Evolutionary conservation across 2,797 vertebrate species (phyloP).

Genomic region (Hypotaenidia philippensis): DNA sequence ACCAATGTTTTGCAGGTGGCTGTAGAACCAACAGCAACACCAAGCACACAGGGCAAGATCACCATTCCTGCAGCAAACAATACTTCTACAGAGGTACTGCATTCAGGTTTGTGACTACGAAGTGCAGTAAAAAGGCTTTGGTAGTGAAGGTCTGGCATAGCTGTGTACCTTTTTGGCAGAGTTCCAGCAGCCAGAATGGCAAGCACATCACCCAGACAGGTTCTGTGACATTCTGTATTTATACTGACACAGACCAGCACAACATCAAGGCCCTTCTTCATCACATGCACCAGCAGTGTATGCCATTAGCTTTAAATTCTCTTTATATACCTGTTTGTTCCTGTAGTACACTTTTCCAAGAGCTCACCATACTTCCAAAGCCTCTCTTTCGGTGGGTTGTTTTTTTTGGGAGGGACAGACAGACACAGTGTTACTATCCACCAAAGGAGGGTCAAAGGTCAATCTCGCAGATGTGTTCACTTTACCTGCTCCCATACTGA

Average conservation of each 20-base stretch:
- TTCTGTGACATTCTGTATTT: conserved; percentile 28
- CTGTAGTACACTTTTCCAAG: background rate
- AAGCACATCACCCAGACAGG: background rate
- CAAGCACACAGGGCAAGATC: fast-evolving
- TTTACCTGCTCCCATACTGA: background rate
- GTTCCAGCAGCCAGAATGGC: background rate
- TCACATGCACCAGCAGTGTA: background rate
- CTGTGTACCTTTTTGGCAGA: background rate
- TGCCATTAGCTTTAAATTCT: background rate
- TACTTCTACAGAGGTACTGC: background rate
- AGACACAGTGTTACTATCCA: background rate
- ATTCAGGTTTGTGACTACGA: background rate
- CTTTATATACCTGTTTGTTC: background rate
- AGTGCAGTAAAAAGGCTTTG: background rate
- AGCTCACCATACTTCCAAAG: background rate
- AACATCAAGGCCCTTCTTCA: background rate
- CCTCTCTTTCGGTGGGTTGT: background rate
- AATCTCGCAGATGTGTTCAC: background rate
- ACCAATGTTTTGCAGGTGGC: background rate
- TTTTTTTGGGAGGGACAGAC: background rate
- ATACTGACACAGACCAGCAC: background rate
- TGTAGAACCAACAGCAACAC: background rate
- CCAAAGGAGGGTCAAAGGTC: background rate
- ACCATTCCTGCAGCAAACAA: background rate
- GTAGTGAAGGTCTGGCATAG: background rate